phyloP scores from a whole-genome alignment of 1,140 invertebrate species.

The Hylyphantes graminicola region DNA sequence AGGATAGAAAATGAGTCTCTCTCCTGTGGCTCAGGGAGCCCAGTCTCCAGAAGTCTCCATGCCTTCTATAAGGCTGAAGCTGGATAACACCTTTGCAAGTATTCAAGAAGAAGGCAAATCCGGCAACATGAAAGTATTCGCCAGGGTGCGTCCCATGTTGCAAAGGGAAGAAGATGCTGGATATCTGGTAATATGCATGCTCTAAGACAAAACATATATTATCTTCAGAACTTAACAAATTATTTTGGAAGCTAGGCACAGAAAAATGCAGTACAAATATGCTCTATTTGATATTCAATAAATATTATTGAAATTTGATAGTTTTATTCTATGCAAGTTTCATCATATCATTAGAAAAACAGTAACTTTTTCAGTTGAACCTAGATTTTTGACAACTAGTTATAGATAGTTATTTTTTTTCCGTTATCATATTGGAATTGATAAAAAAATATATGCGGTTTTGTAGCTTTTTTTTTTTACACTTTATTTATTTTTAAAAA shows the following conservation, averaged over 20 bases:
- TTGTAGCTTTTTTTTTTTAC: too few species aligned
- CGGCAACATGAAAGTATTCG: conserved; percentile 31
- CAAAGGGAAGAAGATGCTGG: conserved; percentile 32
- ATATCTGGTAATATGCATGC: conserved; percentile 3
- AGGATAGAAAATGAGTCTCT: conserved; percentile 17
- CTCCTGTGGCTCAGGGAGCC: background rate
- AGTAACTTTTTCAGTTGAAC: too few species aligned
- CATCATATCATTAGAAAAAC: too few species aligned
- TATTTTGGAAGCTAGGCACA: background rate
- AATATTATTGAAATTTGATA: too few species aligned
- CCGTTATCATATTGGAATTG: too few species aligned
- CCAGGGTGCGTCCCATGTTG: conserved; percentile 13
- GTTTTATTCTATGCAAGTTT: too few species aligned
- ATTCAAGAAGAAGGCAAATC: background rate
- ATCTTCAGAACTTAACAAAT: background rate
- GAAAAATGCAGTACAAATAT: background rate
- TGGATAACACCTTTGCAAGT: background rate
- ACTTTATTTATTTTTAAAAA: too few species aligned
- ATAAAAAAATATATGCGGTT: too few species aligned
- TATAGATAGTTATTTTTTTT: too few species aligned
- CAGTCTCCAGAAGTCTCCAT: background rate
- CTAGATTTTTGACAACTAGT: too few species aligned
- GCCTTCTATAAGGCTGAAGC: background rate
- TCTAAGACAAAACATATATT: background rate
- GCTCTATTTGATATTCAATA: too few species aligned